Base-by-base conservation (phyloP, 2,113 vertebrate genomes). In the Plotosus lineatus region DNA sequence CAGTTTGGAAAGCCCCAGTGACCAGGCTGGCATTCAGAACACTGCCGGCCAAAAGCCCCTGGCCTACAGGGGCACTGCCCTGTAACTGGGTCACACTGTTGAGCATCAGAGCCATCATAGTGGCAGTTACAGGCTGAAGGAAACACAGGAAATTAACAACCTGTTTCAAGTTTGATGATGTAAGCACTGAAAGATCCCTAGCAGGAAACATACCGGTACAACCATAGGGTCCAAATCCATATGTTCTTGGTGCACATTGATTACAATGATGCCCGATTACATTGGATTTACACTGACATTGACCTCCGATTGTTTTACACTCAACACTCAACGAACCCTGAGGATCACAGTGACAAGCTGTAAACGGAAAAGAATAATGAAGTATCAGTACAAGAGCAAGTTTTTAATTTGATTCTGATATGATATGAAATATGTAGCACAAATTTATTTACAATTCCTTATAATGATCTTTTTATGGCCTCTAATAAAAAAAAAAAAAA, bases 331-430 rank as follows among this genome's bases (percentile, higher is more conserved):
- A 88, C 33, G 95, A 97, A 53, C 95, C 94, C 88, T 96, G 94
- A 0, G 89, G 94, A 85, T 95, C 91, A 69, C 95, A 97, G 78
- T 94, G 89, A 86, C 95, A 96, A 36, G 92, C 95, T 97, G 90
- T 28, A 80, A 21, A 76, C 12, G 53, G 4, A 7, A 31, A 72
- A 82, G 31, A 6, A 42, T 11, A 28, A 19, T 42, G 40, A 78
- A 50, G 2, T 9, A 48, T 38, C n/a, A 40, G 42, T 21, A 72
- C 5, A n/a, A 11, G 51, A 46, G 9, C 23, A 19, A 44, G 12
- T 12, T 56, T n/a, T 15, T 23, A 11, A 40, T 44, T n/a, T 73
- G 12, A 61, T 46, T 58, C 44, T 46, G 1, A 26, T 0, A 44
- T 46, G n/a, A 60, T 2, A 23, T 53, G 15, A 14, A 21, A 1